These are phyloP conservation scores for Equus przewalskii DNA, from an alignment of 2,113 vertebrate species.

Conservation along the genomic window DNA sequence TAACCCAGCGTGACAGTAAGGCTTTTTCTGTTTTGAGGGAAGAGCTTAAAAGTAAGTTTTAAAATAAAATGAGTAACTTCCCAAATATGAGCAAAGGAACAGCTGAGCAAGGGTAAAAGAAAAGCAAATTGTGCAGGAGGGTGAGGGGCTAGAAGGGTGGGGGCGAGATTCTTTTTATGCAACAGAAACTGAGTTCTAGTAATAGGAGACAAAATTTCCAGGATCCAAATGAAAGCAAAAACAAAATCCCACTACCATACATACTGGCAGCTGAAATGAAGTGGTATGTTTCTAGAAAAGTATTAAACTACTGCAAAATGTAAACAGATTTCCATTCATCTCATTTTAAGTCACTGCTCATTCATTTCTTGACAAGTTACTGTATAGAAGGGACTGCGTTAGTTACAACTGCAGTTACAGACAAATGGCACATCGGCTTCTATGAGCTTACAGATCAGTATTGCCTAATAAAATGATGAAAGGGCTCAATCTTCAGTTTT, in stretches of 20 bases:
- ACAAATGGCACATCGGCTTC: background rate
- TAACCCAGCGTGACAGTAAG: constrained; percentile 72
- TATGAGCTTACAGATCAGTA: background rate
- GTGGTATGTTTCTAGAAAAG: constrained; percentile 52
- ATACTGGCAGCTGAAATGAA: constrained; percentile 58
- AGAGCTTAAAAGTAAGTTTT: constrained; percentile 77
- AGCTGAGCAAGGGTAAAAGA: constrained; percentile 65
- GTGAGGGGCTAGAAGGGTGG: background rate
- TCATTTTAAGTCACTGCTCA: constrained; percentile 61
- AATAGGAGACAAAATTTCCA: constrained; percentile 13
- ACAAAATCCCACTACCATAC: constrained; percentile 16
- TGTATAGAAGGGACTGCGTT: constrained; percentile 1
- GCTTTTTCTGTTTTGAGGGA: constrained; percentile 79
- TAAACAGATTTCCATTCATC: constrained; percentile 66
- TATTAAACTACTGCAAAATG: constrained; percentile 58
- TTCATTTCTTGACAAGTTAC: constrained; percentile 55
- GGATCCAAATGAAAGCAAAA: constrained; percentile 40
- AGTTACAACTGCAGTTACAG: constrained; percentile 21
- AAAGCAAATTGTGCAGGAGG: background rate
- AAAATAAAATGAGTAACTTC: constrained; percentile 79
- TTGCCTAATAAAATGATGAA: background rate
- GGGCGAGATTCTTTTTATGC: background rate
- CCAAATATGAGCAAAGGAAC: constrained; percentile 65
- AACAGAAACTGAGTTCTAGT: background rate
- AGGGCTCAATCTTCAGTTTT: constrained; percentile 1